Evolutionary conservation across 1,140 invertebrate genomes (phyloP).

Genomic region (Pissodes strobi): DNA sequence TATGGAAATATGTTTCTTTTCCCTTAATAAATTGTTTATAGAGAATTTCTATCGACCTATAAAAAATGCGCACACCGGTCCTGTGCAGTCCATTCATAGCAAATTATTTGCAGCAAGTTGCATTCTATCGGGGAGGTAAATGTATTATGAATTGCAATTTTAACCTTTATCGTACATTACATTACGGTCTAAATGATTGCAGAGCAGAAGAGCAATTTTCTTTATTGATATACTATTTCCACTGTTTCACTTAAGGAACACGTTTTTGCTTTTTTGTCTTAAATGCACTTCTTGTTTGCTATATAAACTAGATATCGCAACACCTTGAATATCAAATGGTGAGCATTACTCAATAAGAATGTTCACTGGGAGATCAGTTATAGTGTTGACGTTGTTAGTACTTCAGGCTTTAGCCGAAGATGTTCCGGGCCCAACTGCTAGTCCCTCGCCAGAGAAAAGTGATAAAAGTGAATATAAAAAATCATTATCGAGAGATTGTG

Average conservation of each 20-base stretch:
- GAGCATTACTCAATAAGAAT: conserved; percentile 28
- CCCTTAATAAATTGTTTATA: too few relatives aligned
- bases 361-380: conserved; percentile 27
- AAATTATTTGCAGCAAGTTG: conserved; percentile 6
- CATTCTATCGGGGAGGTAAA: conserved; percentile 21
- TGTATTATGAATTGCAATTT: conserved; percentile 15
- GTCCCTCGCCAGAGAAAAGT: conserved; percentile 14
- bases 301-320: conserved; percentile 34
- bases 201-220: conserved; percentile 37
- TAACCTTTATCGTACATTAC: conserved; percentile 3
- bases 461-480: conserved; percentile 52
- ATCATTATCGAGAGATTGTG: conserved; percentile 65
- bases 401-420: conserved; percentile 30
- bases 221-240: conserved; percentile 31
- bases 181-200: background rate
- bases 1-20: too few relatives aligned
- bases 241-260: conserved; percentile 26
- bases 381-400: conserved; percentile 12
- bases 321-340: conserved; percentile 23
- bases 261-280: conserved; percentile 36
- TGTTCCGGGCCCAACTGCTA: conserved; percentile 11
- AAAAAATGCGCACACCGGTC: too few relatives aligned
- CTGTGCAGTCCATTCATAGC: conserved; percentile 7
- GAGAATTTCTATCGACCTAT: too few relatives aligned
- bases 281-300: conserved; percentile 19